A percentile compares a stretch with the other conserved stretches of the same genome.
phyloP scores from a whole-genome alignment of 2,888 invertebrate genomes.

The Rugalucina vietnamica region DNA sequence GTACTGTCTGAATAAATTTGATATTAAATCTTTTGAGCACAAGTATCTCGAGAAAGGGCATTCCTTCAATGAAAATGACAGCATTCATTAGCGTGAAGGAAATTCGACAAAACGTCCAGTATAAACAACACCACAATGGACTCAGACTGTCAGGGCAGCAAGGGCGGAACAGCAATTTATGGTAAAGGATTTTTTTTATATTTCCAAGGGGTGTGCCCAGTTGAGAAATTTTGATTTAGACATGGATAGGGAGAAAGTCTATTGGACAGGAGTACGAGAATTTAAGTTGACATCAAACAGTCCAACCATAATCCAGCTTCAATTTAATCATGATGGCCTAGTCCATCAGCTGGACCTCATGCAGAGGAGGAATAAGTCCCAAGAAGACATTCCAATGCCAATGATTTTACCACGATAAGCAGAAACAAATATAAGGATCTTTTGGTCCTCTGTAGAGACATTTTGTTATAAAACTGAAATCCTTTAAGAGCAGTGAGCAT shows the following conservation, averaged over 20 bases:
- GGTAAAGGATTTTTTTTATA: not conserved
- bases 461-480: too few species aligned
- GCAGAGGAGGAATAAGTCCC: not conserved
- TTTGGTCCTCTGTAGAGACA: not conserved
- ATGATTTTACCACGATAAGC: not conserved
- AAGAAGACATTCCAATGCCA: not conserved
- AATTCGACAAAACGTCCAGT: not conserved
- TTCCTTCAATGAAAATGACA: not conserved
- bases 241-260: not conserved
- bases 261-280: not conserved
- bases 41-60: not conserved
- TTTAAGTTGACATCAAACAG: not conserved
- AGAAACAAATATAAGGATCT: not conserved
- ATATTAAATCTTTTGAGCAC: too few species aligned
- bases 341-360: not conserved
- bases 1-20: too few species aligned
- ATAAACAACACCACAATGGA: not conserved
- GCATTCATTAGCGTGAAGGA: not conserved
- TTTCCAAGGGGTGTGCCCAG: not conserved
- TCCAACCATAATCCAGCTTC: not conserved
- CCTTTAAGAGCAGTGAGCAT: too few species aligned
- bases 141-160: not conserved
- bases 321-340: not conserved
- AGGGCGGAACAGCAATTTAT: not conserved
- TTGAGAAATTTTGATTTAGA: constrained; percentile 14